A percentile compares a stretch with the other conserved stretches of the same genome.
Evolutionary conservation across 2,797 vertebrate genomes (phyloP).

Genomic region (Columba guinea): DNA sequence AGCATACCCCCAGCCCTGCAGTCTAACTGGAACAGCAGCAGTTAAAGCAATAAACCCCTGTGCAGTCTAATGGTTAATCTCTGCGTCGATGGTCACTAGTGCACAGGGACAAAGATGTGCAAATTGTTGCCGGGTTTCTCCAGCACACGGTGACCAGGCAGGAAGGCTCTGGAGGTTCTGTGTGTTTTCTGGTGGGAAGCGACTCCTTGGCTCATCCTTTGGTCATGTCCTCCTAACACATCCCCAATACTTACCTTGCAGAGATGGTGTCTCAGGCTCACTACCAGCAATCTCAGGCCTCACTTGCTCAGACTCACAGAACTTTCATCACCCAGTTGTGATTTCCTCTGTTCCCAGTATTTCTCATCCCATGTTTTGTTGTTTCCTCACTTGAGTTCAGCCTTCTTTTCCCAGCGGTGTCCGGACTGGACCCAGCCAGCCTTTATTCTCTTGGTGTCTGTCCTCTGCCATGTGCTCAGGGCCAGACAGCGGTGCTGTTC

Average conservation of each 20-base stretch:
- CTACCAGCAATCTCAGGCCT: neutral
- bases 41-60: neutral
- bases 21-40: neutral
- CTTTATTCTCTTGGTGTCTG: neutral
- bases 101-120: neutral
- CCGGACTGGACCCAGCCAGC: rapidly evolving
- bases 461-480: too few species aligned
- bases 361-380: neutral
- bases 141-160: neutral
- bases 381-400: neutral
- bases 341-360: neutral
- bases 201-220: neutral
- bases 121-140: neutral
- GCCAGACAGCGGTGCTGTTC: neutral
- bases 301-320: neutral
- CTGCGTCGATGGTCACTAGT: rapidly evolving
- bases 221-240: neutral
- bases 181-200: neutral
- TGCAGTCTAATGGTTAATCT: neutral
- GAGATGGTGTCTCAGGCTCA: neutral
- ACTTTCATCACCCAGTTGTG: neutral
- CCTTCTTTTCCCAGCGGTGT: neutral
- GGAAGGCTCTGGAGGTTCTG: neutral
- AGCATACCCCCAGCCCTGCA: neutral
- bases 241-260: neutral